Evolutionary conservation across 2,797 vertebrate species (phyloP), one percentile per base, ranked within the genome.

Genomic region (Pangasius djambal): DNA sequence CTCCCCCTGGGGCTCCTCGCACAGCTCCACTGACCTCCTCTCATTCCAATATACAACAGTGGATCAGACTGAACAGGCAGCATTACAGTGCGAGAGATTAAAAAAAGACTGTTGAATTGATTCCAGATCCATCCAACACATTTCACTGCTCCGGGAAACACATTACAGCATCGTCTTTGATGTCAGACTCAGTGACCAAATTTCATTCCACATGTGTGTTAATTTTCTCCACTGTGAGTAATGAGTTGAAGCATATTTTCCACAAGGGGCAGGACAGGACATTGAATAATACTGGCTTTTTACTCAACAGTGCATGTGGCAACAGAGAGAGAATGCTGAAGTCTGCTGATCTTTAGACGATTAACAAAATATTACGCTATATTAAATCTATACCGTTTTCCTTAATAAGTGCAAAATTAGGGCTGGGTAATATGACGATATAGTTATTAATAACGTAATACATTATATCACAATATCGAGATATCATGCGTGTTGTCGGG

Each of bases 1-100:
- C 89, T 86, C 87, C 92, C 92, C 90, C 82, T 52, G 90, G 84
- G 92, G 87, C 86, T 89, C 86, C 90, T 92, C 86, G 78, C 88
- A 88, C 88, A 90, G 88, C 89, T 88, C 59, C 25, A 48, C 89
- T 90, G 89, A 92, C 88, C 85, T 87, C 74, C 57, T 88, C 90
- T 91, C 90, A 67, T 92, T 92, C 90, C 90, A 89, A 44, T 85
- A 69, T 50, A 28, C 67, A 87, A 89, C 89, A 91, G 89, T 78
- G 77, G 70, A 86, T 52, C 70, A 4, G 84, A 85, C 85, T 85
- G 86, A 88, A 86, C 69, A 63, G 61, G 85, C 61, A 84, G 67
- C 52, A 50, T 79, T 86, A 88, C 83, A 86, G 86, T 70, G 65
- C 12, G 6, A 40, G 75, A 31, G 65, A 81, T 84, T 79, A 20